Evolutionary conservation across 2,113 vertebrate species (phyloP), one percentile per base, ranked within the genome.

Genomic region (Hippocampus comes): DNA sequence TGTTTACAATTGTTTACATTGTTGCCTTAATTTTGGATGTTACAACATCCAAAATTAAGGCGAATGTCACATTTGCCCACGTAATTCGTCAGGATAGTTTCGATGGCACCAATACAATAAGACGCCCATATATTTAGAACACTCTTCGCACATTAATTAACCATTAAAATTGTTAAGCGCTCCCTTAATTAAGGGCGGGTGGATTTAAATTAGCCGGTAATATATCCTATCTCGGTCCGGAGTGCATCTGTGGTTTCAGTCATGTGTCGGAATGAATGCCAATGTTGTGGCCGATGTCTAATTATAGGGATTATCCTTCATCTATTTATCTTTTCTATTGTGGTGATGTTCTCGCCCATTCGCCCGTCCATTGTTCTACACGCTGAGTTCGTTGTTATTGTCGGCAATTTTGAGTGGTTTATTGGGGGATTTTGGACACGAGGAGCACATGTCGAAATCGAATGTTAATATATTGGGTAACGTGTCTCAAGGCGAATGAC

Each of bases 221-320:
- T 82, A 84, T 85, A 79, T 69, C 65, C 63, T 81, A 72, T 64
- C 66, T 42, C 86, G 82, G 43, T 41, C 51, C 9, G 27, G 81
- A 59, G 81, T 67, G 84, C 73, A 68, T 85, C 73, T 53, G 51
- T 59, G 78, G 90, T 91, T 92, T 92, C 91, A 87, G 74, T 79
- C 86, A 67, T 78, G 41, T n/a, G n/a, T 71, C 82, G 75, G 69
- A 63, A 64, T 84, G 86, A 87, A 87, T 38, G 34, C 34, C 34
- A 38, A 38, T 81, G 80, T 49, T 23, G 53, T 2, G 83, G 71
- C 57, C 72, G 65, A 88, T 90, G 82, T 90, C 84, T 89, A 90
- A 92, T 92, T 91, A 93, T 75, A 43, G 34, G 89, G 91, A 94
- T 94, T 91, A 92, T 93, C 88, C 72, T 38, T 89, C 90, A 89